These are phyloP conservation scores for Batillaria attramentaria DNA, from an alignment of 1,140 invertebrate genomes.

Conservation along the genomic window DNA sequence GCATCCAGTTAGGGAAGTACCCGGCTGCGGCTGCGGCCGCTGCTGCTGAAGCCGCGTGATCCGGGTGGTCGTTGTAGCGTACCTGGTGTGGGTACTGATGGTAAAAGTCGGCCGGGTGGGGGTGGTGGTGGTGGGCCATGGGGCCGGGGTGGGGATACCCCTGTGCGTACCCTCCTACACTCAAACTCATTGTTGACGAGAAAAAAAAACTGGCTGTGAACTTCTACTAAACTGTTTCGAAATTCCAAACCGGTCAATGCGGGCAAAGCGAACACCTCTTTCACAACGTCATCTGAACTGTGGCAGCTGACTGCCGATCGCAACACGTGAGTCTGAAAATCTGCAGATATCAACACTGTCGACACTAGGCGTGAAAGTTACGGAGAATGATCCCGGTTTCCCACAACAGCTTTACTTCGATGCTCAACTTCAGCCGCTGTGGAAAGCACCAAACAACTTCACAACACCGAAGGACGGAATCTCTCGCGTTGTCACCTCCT, in stretches of 20 bases:
- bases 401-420: too few relatives aligned
- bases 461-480: too few relatives aligned
- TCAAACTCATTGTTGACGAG: constrained; percentile 48
- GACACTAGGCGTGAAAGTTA: not conserved
- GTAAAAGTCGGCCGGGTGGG: constrained; percentile 40
- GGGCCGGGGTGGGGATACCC: constrained; percentile 48
- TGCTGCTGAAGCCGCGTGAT: constrained; percentile 16
- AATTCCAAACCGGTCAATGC: not conserved
- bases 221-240: not conserved
- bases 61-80: constrained; percentile 33
- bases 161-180: constrained; percentile 49
- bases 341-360: not conserved
- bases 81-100: constrained; percentile 39
- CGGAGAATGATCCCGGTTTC: too few relatives aligned
- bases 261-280: not conserved
- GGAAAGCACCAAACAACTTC: too few relatives aligned
- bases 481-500: too few relatives aligned
- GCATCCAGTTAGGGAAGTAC: constrained; percentile 54
- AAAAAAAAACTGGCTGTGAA: not conserved
- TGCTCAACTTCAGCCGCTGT: too few relatives aligned
- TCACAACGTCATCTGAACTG: not conserved
- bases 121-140: constrained; percentile 43
- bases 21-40: constrained; percentile 21
- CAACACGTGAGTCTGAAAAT: not conserved
- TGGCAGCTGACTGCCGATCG: not conserved